Percentiles rank a stretch among this genome's conserved stretches.
These are phyloP conservation scores for Drosophila nikananu DNA, from an alignment of 1,140 invertebrate species.

Conservation along the genomic window DNA sequence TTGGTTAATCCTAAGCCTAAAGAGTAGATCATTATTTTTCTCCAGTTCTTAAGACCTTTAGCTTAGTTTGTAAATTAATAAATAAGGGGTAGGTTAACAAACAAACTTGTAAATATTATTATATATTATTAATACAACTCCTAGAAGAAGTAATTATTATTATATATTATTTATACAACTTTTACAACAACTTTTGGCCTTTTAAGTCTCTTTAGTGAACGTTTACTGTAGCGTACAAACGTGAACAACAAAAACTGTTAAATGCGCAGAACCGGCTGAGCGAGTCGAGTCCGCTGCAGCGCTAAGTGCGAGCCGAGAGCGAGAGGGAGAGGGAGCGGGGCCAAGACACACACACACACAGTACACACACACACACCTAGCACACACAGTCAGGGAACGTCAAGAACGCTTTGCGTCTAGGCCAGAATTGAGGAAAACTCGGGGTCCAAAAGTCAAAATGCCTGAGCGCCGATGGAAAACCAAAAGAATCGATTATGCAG, in stretches of 20 bases:
- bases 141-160: no score
- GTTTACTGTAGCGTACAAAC: slow-evolving; percentile 41
- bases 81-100: not conserved
- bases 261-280: slow-evolving; percentile 77
- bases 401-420: slow-evolving; percentile 57
- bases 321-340: slow-evolving; percentile 13
- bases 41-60: not conserved
- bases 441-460: slow-evolving; percentile 57
- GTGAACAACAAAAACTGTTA: slow-evolving; percentile 69
- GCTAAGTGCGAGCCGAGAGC: not conserved
- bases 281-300: slow-evolving; percentile 65
- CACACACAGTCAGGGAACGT: not conserved
- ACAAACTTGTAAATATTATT: not conserved
- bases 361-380: not conserved
- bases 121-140: no score
- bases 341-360: not conserved
- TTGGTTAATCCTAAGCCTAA: no score
- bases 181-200: not conserved
- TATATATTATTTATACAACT: not conserved
- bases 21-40: not conserved
- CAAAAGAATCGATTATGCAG: slow-evolving; percentile 77
- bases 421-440: slow-evolving; percentile 42
- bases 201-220: not conserved
- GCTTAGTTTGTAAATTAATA: rapidly evolving
- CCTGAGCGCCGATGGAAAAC: slow-evolving; percentile 42